A percentile compares a stretch with the other conserved stretches of the same genome.
Conservation (phyloP, 2,113 vertebrate species). For the Symphodus melops region DNA sequence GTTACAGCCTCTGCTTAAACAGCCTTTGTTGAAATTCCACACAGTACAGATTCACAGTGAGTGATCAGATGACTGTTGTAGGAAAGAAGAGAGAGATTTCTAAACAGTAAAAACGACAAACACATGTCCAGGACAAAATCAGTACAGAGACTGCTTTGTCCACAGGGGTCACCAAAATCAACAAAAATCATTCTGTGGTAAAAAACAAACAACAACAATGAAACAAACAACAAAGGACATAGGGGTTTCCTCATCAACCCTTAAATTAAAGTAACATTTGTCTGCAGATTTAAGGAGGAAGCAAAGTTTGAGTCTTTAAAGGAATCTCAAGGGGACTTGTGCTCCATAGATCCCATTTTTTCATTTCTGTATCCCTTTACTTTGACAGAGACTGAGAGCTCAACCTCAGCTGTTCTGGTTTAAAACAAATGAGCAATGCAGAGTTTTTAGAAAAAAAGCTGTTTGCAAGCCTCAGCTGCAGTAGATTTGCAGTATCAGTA, state of each 20-base stretch:
- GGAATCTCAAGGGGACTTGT: background rate
- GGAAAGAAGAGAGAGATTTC: too few species aligned
- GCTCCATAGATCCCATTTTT: conserved; percentile 6
- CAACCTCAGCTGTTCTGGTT: conserved; percentile 32
- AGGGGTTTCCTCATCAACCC: background rate
- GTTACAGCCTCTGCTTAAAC: too few species aligned
- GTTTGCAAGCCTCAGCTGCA: conserved; percentile 58
- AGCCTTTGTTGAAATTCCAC: too few species aligned
- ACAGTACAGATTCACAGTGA: too few species aligned
- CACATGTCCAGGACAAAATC: too few species aligned
- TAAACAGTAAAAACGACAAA: too few species aligned
- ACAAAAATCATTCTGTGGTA: too few species aligned
- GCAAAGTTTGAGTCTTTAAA: background rate
- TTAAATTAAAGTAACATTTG: background rate
- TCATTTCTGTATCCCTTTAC: background rate
- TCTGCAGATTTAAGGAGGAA: background rate
- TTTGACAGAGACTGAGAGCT: conserved; percentile 24
- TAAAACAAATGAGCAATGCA: conserved; percentile 59
- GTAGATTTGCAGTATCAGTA: conserved; percentile 54
- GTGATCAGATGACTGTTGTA: too few species aligned
- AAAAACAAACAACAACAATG: too few species aligned
- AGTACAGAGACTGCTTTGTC: too few species aligned
- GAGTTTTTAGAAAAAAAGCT: conserved; percentile 35
- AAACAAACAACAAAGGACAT: too few species aligned
- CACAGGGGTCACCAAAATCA: too few species aligned